Evolutionary conservation across 1,140 invertebrate species (phyloP).

Genomic region (Glossosoma conforme): DNA sequence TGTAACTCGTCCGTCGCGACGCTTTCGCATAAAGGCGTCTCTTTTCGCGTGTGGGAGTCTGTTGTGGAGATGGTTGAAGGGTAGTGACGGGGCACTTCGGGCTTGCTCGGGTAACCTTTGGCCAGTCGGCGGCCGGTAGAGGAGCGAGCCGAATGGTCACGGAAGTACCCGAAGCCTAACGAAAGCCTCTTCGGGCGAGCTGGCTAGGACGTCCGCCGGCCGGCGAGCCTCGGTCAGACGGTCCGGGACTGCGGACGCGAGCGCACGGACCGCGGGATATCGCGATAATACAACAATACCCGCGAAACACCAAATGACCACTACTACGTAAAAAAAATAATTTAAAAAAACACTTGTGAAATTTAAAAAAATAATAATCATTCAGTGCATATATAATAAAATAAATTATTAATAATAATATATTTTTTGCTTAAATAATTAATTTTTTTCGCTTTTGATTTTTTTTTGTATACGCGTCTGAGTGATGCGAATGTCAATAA

Average conservation of each 20-base stretch:
- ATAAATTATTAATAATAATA: too few species aligned
- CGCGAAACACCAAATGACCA: too few species aligned
- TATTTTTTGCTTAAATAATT: too few species aligned
- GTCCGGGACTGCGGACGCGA: conserved; percentile 51
- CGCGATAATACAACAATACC: too few species aligned
- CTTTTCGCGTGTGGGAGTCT: background rate
- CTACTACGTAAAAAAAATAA: too few species aligned
- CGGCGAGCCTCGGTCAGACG: conserved; percentile 45
- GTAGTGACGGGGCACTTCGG: background rate
- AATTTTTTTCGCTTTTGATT: too few species aligned
- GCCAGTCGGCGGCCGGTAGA: conserved; percentile 6
- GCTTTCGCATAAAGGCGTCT: background rate
- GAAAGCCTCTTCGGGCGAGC: conserved; percentile 1
- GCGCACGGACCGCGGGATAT: conserved; percentile 47
- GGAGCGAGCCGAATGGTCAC: background rate
- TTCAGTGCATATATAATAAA: too few species aligned
- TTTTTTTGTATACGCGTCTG: too few species aligned
- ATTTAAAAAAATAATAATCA: too few species aligned
- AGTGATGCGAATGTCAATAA: too few species aligned
- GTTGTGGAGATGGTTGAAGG: background rate
- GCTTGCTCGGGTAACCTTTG: conserved; percentile 16
- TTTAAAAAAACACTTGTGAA: too few species aligned
- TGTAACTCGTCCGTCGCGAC: too few species aligned
- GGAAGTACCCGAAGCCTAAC: background rate
- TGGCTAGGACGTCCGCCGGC: conserved; percentile 1